A percentile compares a stretch with the other conserved stretches of the same genome.
These are phyloP conservation scores for Meganola albula DNA, from an alignment of 2,888 invertebrate genomes.

Conservation along the genomic window DNA sequence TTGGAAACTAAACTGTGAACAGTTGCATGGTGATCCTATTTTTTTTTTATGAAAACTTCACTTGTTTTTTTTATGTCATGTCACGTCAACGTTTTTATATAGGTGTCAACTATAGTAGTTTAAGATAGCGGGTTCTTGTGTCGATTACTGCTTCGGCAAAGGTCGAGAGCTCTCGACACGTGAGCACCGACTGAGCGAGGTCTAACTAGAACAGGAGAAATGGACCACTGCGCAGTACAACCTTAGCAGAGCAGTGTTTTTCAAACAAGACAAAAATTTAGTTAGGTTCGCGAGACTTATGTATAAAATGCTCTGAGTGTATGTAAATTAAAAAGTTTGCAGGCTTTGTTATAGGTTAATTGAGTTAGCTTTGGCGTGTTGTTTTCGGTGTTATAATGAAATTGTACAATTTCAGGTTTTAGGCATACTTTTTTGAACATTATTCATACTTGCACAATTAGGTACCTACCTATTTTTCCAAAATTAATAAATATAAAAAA, in stretches of 20 bases:
- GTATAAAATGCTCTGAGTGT: conserved; percentile 33
- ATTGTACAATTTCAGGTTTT: too few species aligned
- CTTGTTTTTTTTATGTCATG: conserved; percentile 23
- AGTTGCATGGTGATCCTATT: too few species aligned
- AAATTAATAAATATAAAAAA: too few species aligned
- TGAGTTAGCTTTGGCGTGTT: conserved; percentile 7
- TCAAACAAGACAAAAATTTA: conserved; percentile 44
- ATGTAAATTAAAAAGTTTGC: conserved; percentile 23
- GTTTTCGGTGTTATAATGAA: background rate
- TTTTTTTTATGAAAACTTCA: conserved; percentile 26
- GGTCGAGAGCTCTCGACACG: conserved; percentile 60
- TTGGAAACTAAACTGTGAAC: conserved; percentile 26
- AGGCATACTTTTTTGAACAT: too few species aligned
- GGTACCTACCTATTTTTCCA: too few species aligned
- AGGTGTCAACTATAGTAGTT: conserved; percentile 13
- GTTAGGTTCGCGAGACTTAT: conserved; percentile 34
- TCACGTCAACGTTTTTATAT: conserved; percentile 8
- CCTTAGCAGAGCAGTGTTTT: conserved; percentile 40
- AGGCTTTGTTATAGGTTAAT: conserved; percentile 17
- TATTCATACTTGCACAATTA: too few species aligned
- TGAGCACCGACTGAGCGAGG: conserved; percentile 53
- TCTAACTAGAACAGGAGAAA: conserved; percentile 39
- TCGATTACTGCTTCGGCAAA: conserved; percentile 39
- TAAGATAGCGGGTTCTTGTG: conserved; percentile 30
- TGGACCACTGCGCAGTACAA: conserved; percentile 62